Evolutionary conservation across 2,113 vertebrate species (phyloP).

Genomic region (Colistium nudipinnis): DNA sequence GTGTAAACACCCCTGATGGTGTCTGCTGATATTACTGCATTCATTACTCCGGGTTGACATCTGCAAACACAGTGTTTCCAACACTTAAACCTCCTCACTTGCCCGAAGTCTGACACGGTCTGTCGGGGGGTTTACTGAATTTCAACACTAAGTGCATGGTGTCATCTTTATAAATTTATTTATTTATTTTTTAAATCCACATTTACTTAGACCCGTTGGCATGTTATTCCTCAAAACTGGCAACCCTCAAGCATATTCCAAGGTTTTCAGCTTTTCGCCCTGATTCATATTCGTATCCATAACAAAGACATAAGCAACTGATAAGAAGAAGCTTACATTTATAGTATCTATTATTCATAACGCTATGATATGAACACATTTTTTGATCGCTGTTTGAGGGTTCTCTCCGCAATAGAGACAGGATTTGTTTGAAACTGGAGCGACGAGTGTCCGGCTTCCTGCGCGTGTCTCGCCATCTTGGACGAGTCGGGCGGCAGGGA

Average conservation of each 20-base stretch:
- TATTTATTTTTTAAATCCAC: slow-evolving; percentile 4
- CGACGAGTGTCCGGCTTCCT: background rate
- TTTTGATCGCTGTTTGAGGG: background rate
- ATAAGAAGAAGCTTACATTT: too few relatives aligned
- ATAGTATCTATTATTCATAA: too few relatives aligned
- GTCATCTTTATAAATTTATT: too few relatives aligned
- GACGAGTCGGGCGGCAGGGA: background rate
- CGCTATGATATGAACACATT: too few relatives aligned
- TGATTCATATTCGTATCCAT: too few relatives aligned
- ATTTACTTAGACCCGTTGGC: background rate
- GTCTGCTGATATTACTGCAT: slow-evolving; percentile 66
- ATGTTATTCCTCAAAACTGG: background rate
- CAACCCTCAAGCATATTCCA: background rate
- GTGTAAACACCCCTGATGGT: slow-evolving; percentile 62
- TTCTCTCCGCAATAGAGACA: background rate
- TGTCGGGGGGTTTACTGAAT: slow-evolving; percentile 30
- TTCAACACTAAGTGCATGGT: slow-evolving; percentile 6
- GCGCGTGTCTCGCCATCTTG: background rate
- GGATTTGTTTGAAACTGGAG: background rate
- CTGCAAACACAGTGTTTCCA: slow-evolving; percentile 49
- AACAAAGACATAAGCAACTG: too few relatives aligned
- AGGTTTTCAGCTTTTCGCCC: too few relatives aligned
- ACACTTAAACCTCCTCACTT: slow-evolving; percentile 33
- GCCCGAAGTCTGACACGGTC: slow-evolving; percentile 24
- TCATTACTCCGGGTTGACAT: slow-evolving; percentile 67